phyloP scores from a whole-genome alignment of 2,888 invertebrate species.

The Synergus umbraculus region DNA sequence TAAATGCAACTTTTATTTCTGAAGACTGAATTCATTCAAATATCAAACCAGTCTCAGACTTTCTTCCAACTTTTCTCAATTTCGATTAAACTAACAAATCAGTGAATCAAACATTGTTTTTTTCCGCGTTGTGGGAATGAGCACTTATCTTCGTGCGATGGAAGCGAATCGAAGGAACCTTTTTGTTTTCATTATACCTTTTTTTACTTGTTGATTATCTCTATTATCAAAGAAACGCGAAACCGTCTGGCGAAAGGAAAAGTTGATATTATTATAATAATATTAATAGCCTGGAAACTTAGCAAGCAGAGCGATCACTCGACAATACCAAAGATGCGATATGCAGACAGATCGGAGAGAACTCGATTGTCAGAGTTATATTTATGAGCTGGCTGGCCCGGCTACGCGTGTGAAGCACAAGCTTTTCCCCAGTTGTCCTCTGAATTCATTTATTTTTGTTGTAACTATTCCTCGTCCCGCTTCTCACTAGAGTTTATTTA shows the following conservation, averaged over 20 bases:
- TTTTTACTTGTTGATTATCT: slow-evolving; percentile 18
- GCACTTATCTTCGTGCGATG: slow-evolving; percentile 13
- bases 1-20: not conserved
- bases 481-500: slow-evolving; percentile 33
- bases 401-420: slow-evolving; percentile 37
- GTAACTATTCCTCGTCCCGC: not conserved
- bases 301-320: slow-evolving; percentile 22
- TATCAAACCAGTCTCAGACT: not conserved
- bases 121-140: slow-evolving; percentile 2
- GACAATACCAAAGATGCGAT: slow-evolving; percentile 43
- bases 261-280: not conserved
- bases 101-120: slow-evolving; percentile 19
- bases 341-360: slow-evolving; percentile 27
- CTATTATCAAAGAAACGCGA: slow-evolving; percentile 1
- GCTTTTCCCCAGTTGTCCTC: slow-evolving; percentile 14
- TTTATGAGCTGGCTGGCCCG: slow-evolving; percentile 42
- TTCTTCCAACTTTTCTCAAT: not conserved
- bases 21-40: not conserved
- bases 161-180: slow-evolving; percentile 26
- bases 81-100: slow-evolving; percentile 10
- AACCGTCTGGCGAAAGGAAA: not conserved
- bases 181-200: slow-evolving; percentile 1
- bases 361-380: slow-evolving; percentile 30
- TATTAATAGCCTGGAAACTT: not conserved
- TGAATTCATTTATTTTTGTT: not conserved